Base-by-base conservation (phyloP, 2,797 vertebrate genomes). In the Rhinella marina region DNA sequence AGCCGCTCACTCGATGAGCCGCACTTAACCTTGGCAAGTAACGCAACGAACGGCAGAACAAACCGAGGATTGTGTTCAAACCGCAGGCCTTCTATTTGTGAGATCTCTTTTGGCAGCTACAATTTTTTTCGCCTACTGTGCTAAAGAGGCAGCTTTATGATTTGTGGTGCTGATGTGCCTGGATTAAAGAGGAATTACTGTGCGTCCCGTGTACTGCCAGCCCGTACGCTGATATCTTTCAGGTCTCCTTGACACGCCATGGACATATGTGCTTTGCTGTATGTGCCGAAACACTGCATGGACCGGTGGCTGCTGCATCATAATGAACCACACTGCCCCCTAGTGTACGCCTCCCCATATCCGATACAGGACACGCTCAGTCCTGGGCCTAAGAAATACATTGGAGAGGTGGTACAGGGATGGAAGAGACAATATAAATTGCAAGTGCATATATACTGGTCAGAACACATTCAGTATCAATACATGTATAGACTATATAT, bases 121-220 rank as follows among this genome's bases (percentile, higher is more conserved):
- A 27, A 8, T 17, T 56, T 76, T 81, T 76, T 81, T 70, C 73
- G 64, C 78, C 64, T 41, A 82, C 86, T 81, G 86, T 82, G 79
- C 86, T 75, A 62, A 87, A 82, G 78, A 76, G 79, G 76, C 73
- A 73, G 70, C 79, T 87, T 82, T 82, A 87, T 87, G 72, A 82
- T 82, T 75, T 87, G 57, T 75, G 32, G 59, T 16, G 50, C 66
- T 81, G 77, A 79, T 54, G 75, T 77, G 54, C 7, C 25, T 13
- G 54, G 78, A 59, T 80, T 80, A 80, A 32, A 80, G 17, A 41
- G 54, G 54, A 19, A 27, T 76, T 19, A 25, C 23, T 25, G 41
- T 25, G 75, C 73, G 21, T 13, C 73, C 48, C n/a, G 21, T 13
- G 41, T n/a, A 73, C 70, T 23, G 70, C 70, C 7, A 10, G 21